These are phyloP conservation scores for Meteorus colon DNA, from an alignment of 2,888 invertebrate species.

Conservation along the genomic window DNA sequence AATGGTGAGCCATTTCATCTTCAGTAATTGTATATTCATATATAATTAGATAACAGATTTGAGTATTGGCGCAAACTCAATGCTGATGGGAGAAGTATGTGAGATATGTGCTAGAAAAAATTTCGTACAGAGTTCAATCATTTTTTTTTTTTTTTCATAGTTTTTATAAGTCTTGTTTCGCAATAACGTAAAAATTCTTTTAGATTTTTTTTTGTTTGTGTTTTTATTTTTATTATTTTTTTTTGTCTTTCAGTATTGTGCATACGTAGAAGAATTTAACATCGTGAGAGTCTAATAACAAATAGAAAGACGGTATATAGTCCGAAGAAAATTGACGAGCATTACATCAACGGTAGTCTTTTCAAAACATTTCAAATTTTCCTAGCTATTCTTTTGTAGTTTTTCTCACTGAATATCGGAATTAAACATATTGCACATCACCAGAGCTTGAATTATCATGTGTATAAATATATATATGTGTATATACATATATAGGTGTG, in stretches of 20 bases:
- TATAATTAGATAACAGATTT: conserved; percentile 13
- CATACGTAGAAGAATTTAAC: not conserved
- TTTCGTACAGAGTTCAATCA: not conserved
- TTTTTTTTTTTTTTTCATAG: not conserved
- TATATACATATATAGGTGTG: not conserved
- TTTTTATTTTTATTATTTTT: not conserved
- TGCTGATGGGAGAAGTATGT: not conserved
- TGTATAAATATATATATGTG: too few species aligned
- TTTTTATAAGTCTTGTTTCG: not conserved
- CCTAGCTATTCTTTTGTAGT: not conserved
- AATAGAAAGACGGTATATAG: conserved; percentile 1
- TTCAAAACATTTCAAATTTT: not conserved
- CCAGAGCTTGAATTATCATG: not conserved
- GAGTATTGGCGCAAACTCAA: not conserved
- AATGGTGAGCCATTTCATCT: conserved; percentile 20
- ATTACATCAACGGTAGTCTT: conserved; percentile 13
- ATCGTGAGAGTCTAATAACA: conserved; percentile 3
- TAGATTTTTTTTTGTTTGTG: not conserved
- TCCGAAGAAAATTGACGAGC: conserved; percentile 4
- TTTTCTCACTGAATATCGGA: not conserved
- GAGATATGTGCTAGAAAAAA: conserved; percentile 4
- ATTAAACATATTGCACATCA: not conserved
- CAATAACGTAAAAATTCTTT: not conserved
- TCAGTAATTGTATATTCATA: not conserved
- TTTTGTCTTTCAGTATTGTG: not conserved